Evolutionary conservation across 53 echinoderm and acorn worm genomes (phyloP).

Genomic region (Apostichopus leukothele): DNA sequence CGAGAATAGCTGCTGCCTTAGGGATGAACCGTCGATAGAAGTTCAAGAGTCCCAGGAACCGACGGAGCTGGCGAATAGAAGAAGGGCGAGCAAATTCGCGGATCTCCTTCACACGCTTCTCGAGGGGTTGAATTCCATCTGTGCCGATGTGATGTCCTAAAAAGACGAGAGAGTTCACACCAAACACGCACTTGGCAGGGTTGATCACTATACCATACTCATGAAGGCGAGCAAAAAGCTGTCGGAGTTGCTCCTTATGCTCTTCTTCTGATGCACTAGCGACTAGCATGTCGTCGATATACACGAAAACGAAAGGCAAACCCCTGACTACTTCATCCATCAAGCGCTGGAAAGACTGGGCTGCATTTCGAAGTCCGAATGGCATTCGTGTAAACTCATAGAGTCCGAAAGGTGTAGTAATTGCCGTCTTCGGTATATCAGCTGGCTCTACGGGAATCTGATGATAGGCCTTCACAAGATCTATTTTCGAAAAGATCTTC

Average conservation of each 20-base stretch:
- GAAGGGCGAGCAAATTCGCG: constrained; percentile 22
- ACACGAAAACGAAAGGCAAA: constrained; percentile 42
- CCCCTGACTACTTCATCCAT: constrained; percentile 51
- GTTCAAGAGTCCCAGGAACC: no score
- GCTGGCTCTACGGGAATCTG: not conserved
- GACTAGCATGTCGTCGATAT: constrained; percentile 58
- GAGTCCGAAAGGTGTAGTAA: not conserved
- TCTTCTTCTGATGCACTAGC: constrained; percentile 26
- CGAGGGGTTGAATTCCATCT: constrained; percentile 44
- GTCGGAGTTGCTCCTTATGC: constrained; percentile 41
- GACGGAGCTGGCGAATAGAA: constrained; percentile 5
- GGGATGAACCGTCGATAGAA: no score
- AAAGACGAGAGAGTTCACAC: constrained; percentile 28
- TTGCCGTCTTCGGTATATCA: constrained; percentile 52
- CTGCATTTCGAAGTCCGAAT: constrained; percentile 31
- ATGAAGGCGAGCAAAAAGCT: constrained; percentile 44
- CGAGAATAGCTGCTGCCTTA: no score
- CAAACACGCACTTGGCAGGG: constrained; percentile 47
- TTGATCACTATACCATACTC: constrained; percentile 63
- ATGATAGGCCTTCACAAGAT: constrained; percentile 39
- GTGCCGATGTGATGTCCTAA: constrained; percentile 48
- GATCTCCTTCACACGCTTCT: constrained; percentile 37
- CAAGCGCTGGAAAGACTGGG: constrained; percentile 61
- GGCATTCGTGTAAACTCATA: constrained; percentile 47
- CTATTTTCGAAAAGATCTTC: constrained; percentile 48